phyloP scores from a whole-genome alignment of 1,140 invertebrate genomes.

The Procambarus virginalis region DNA sequence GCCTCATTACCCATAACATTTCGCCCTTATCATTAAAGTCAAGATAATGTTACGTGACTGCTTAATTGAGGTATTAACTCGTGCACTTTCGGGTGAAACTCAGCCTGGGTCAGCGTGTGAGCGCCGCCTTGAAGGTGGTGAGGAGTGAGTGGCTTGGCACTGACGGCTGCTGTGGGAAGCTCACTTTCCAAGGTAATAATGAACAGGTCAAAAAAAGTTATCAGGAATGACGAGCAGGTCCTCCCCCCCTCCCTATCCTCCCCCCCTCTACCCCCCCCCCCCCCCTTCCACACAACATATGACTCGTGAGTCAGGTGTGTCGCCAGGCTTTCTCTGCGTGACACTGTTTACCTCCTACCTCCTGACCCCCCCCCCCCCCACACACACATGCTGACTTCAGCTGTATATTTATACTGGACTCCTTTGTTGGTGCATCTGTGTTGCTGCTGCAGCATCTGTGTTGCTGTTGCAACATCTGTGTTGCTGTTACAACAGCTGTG shows the following conservation, averaged over 20 bases:
- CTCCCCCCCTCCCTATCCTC: not conserved
- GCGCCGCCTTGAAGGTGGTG: not conserved
- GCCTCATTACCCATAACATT: not conserved
- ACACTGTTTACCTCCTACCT: not conserved
- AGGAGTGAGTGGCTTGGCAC: not conserved
- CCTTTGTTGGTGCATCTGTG: not conserved
- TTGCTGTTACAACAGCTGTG: no score
- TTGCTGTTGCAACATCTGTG: no score
- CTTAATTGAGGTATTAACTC: not conserved
- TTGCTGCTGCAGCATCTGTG: no score
- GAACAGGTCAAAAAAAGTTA: not conserved
- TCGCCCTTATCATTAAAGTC: not conserved
- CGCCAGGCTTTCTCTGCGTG: no score
- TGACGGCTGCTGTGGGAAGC: not conserved
- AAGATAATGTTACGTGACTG: not conserved
- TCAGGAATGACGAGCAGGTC: not conserved
- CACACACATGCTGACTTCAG: no score
- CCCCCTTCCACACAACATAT: no score
- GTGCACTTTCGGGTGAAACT: not conserved
- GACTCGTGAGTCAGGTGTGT: no score
- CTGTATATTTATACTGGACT: not conserved
- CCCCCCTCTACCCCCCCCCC: not conserved
- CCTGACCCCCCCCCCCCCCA: not conserved
- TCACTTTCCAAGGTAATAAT: not conserved
- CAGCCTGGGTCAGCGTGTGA: not conserved